A percentile compares a stretch with the other conserved stretches of the same genome.
Evolutionary conservation across 2,113 vertebrate genomes (phyloP).

Genomic region (Ciconia boyciana): DNA sequence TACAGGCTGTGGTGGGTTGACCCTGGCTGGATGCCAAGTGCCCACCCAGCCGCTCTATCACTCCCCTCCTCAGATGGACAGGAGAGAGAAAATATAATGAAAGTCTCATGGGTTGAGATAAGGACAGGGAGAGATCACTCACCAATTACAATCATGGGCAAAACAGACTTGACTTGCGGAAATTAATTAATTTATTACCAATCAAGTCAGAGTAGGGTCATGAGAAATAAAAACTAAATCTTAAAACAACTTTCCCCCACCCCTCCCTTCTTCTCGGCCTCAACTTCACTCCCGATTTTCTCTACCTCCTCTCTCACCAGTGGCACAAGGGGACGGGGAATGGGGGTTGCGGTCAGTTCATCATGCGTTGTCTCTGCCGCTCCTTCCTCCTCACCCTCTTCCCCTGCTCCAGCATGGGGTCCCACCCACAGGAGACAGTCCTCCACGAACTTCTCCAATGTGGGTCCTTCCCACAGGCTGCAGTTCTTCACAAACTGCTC

Average conservation of each 20-base stretch:
- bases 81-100: neutral
- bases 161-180: neutral
- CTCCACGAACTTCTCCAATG: neutral
- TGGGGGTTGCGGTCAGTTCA: neutral
- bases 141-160: neutral
- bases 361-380: rapidly evolving
- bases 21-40: neutral
- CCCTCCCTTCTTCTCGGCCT: no score
- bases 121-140: neutral
- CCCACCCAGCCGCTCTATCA: neutral
- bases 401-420: neutral
- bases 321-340: rapidly evolving
- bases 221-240: neutral
- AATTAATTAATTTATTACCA: neutral
- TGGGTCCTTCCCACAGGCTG: neutral
- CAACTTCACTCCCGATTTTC: rapidly evolving
- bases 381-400: neutral
- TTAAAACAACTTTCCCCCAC: neutral
- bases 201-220: neutral
- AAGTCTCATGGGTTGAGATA: rapidly evolving
- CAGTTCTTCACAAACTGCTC: neutral
- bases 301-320: rapidly evolving
- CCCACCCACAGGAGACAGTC: neutral
- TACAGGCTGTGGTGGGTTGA: neutral
- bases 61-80: neutral